Base-by-base conservation (phyloP, 2,797 vertebrate genomes). In the Limnodromus scolopaceus region DNA sequence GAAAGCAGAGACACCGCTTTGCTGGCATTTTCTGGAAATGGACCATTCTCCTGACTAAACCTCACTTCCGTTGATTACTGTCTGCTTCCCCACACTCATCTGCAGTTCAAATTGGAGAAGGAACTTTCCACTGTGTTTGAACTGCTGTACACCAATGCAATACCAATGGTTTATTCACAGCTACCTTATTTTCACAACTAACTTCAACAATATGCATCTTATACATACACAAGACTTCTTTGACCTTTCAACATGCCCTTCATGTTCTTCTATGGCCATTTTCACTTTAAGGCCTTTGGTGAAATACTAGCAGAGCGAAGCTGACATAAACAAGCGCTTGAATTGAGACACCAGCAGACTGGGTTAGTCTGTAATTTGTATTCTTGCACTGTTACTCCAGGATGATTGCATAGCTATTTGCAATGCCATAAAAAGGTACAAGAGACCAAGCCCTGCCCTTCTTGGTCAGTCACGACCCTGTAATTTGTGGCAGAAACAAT, bases 341-440 rank as follows among this genome's bases (percentile, higher is more conserved):
- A 78, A 75, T 4, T 3, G 11, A 95, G 80, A 94, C 89, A 95
- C 83, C 77, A 92, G 76, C 82, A 84, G 89, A 32, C 77, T 36
- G 69, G 25, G 2, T 24, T 77, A 89, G 93, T 53, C 96, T 97
- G 70, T 96, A 97, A 97, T 97, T 96, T 94, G 96, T 95, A 79
- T 88, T 82, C 89, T 41, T 94, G 79, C 89, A 88, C 93, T 91
- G 87, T 58, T 92, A 51, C 95, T 92, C 76, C 93, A 96, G 93
- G 80, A 96, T 94, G 92, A 93, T 81, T 92, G 95, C 96, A 96
- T 96, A 97, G 96, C 96, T 95, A 96, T 96, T 97, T 97, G 74
- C 93, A 87, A 66, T 96, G 89, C 96, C 96, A 97, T 96, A 97
- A 97, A 97, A 96, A 97, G 96, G 96, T 95, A 93, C 95, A 95